Evolutionary conservation across 2,113 vertebrate genomes (phyloP), one percentile per base, ranked within the genome.

Genomic region (Phyllostomus hastatus): DNA sequence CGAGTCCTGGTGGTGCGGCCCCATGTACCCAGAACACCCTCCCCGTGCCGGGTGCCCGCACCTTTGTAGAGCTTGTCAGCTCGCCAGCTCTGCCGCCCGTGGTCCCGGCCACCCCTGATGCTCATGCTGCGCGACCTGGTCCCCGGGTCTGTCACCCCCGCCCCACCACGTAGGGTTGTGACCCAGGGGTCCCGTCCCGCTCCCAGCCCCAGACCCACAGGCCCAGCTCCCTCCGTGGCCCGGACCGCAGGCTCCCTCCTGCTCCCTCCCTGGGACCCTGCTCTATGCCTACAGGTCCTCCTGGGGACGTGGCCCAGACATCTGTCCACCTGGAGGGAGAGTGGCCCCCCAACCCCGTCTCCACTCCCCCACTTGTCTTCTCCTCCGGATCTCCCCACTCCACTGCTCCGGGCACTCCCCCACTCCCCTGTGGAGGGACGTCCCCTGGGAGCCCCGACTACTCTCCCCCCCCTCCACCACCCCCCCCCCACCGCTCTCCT

Each of bases 251-350:
- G 17, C 7, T 0, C 1, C 73, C 10, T 14, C 0, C 35, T 28
- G 19, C 38, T 48, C 61, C 72, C 8, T 1, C 0, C 31, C 31
- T 8, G 28, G 14, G 54, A 35, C 5, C 52, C 20, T 19, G 28
- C 48, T 35, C 43, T 38, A 48, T 9, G 1, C 3, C 38, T 22
- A 5, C 0, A 7, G 31, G 26, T 50, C 43, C n/a, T 3, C 0
- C 28, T 0, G 33, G 33, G 64, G 20, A 1, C 2, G 1, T 7
- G 0, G 9, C 3, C 15, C 59, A 0, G 0, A 3, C 10, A 0
- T 3, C 14, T 12, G 0, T 19, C 8, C 61, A 31, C 16, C 38
- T 35, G 4, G 5, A 61, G 28, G 20, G 46, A n/a, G 38, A 43
- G 4, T 19, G 83, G n/a, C 28, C 4, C 59, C n/a, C 4, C 9